Evolutionary conservation across 2,797 vertebrate species (phyloP), one percentile per base, ranked within the genome.

Genomic region (Lepilemur septentrionalis): DNA sequence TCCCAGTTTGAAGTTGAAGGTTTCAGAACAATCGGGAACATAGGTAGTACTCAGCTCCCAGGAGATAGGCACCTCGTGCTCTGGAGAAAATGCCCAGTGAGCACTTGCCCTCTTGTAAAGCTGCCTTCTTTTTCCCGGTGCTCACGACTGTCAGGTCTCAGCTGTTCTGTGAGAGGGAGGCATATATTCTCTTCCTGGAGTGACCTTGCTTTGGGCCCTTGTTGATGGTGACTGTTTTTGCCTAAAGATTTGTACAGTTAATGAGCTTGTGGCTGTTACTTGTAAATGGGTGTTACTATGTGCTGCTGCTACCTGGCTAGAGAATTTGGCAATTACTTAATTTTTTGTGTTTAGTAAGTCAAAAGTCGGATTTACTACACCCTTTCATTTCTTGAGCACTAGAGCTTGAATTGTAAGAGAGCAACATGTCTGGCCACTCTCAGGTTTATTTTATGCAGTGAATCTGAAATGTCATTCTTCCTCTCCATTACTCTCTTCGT

Each of bases 381-480:
- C 4, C n/a, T 83, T 79, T 92, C 73, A 32, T 91, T 61, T 50
- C 41, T 59, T 72, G 67, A 91, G 50, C 38, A 41, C 52, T 41
- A 46, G 75, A 38, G 82, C 95, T 67, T 86, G 85, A 85, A 79
- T 28, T n/a, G 20, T 35, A 35, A 75, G 57, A 75, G 57, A 79
- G 32, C 3, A 0, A 52, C 23, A 59, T 46, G 63, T 52, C 28
- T 55, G 43, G 35, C 46, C 78, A 48, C 46, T 75, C 15, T 70
- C 9, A 17, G 52, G 52, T 76, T 90, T 88, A 73, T 91, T 95
- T 81, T 82, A 38, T 30, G 30, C 12, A 67, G 18, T 61, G 46
- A 96, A 63, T 73, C 67, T 91, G 48, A 94, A 85, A 46, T 89
- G 76, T 79, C 18, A 50, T 32, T 85, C 90, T 85, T 93, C 46